Percentiles rank a stretch among this genome's conserved stretches.
These are phyloP conservation scores for Tragulus kanchil DNA, from an alignment of 2,113 vertebrate species.

Conservation along the genomic window DNA sequence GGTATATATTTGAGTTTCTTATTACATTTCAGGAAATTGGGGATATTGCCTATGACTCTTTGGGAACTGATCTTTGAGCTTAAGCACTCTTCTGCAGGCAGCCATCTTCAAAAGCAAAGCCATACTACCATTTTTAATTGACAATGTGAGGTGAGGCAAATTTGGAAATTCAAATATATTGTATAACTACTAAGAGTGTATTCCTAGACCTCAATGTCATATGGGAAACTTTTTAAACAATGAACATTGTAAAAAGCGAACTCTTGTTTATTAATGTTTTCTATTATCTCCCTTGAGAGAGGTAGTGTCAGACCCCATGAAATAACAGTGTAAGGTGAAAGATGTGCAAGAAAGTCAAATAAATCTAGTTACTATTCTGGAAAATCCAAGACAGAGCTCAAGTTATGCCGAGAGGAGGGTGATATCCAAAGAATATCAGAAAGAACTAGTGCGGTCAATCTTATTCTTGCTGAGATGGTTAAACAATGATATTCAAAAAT, in stretches of 20 bases:
- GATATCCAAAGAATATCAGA: neutral
- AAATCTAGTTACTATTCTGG: neutral
- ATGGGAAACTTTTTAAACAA: neutral
- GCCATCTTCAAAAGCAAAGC: conserved; percentile 12
- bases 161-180: conserved; percentile 2
- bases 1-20: neutral
- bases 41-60: neutral
- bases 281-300: neutral
- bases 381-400: neutral
- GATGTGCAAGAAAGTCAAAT: neutral
- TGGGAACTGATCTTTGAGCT: neutral
- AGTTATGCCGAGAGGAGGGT: neutral
- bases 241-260: neutral
- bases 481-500: conserved; percentile 1
- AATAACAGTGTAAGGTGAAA: neutral
- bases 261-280: neutral
- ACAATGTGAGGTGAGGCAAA: neutral
- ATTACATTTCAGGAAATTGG: neutral
- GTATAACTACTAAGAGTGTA: neutral
- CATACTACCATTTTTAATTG: neutral
- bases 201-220: neutral
- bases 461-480: neutral
- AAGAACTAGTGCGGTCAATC: neutral
- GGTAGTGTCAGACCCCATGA: neutral
- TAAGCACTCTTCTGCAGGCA: neutral